phyloP scores from a whole-genome alignment of 2,888 invertebrate genomes.

The Plagiodera versicolora region DNA sequence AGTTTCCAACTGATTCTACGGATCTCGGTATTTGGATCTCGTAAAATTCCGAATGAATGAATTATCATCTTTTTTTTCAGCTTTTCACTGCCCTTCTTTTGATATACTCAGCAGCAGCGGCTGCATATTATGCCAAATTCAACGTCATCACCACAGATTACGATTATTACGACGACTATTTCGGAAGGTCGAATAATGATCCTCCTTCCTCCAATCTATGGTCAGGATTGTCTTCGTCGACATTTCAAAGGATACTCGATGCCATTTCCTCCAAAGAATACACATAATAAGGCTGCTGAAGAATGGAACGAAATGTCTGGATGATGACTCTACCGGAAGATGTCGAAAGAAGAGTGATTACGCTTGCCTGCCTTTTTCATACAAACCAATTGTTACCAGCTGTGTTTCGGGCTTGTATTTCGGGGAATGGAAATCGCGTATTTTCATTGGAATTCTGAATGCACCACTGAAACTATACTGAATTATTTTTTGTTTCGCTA shows the following conservation, averaged over 20 bases:
- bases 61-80: conserved; percentile 60
- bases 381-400: too few species aligned
- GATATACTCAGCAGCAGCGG: conserved; percentile 83
- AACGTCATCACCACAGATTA: conserved; percentile 80
- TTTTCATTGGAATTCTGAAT: too few species aligned
- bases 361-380: too few species aligned
- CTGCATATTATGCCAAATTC: conserved; percentile 85
- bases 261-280: conserved; percentile 57
- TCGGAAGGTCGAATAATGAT: conserved; percentile 64
- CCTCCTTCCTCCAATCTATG: conserved; percentile 48
- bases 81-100: conserved; percentile 78
- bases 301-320: neutral
- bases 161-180: conserved; percentile 68
- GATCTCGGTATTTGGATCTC: too few species aligned
- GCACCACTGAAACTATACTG: too few species aligned
- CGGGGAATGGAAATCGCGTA: too few species aligned
- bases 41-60: too few species aligned
- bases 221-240: conserved; percentile 63
- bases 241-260: conserved; percentile 70
- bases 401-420: too few species aligned
- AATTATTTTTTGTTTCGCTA: too few species aligned
- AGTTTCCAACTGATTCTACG: too few species aligned
- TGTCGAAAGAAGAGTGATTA: too few species aligned
- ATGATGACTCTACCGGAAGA: neutral
- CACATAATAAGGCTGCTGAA: conserved; percentile 40